phyloP scores from a whole-genome alignment of 2,888 invertebrate genomes.

The Allolobophora icterica region DNA sequence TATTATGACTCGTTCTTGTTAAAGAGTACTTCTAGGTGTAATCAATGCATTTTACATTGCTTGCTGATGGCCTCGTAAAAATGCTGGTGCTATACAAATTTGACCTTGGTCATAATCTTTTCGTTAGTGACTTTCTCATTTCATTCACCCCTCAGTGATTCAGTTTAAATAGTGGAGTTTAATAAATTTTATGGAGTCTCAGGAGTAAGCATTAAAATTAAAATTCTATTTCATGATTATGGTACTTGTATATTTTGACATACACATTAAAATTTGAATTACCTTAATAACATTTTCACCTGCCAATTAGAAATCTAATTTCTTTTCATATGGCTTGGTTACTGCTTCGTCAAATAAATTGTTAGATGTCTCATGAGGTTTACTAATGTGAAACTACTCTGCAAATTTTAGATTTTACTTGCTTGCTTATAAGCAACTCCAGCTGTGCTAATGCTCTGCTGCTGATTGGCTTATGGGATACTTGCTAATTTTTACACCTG shows the following conservation, averaged over 20 bases:
- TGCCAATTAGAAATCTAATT: not conserved
- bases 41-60: not conserved
- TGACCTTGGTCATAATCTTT: not conserved
- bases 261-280: not conserved
- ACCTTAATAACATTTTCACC: not conserved
- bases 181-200: not conserved
- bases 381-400: not conserved
- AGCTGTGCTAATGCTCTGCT: not conserved
- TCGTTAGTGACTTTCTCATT: too few species aligned
- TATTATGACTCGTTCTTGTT: not conserved
- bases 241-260: not conserved
- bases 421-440: not conserved
- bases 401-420: not conserved
- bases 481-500: not conserved
- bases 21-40: not conserved
- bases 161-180: not conserved
- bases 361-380: not conserved
- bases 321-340: too few species aligned
- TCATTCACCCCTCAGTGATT: slow-evolving; percentile 1
- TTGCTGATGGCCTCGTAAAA: not conserved
- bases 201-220: not conserved
- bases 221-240: not conserved
- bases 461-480: not conserved
- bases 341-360: not conserved
- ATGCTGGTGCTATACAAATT: slow-evolving; percentile 2